Conservation (phyloP, 2,888 invertebrate genomes). For the Drosophila yooni region DNA sequence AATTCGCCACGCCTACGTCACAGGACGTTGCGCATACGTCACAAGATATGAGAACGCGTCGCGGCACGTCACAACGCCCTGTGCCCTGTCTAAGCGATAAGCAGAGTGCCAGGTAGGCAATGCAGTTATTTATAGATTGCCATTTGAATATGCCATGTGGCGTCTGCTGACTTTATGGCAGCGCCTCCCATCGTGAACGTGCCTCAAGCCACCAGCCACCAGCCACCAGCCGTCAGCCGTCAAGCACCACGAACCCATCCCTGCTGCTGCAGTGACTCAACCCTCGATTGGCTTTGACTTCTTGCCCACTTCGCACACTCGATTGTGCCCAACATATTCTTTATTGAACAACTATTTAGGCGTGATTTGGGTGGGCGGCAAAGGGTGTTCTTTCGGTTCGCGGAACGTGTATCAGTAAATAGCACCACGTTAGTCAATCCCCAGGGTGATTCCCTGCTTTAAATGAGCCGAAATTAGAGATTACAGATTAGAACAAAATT, state of each 20-base stretch:
- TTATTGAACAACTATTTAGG: not conserved
- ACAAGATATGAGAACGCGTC: slow-evolving; percentile 19
- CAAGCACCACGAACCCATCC: not conserved
- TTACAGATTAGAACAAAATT: not conserved
- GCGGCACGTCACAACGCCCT: not conserved
- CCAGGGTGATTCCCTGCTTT: not conserved
- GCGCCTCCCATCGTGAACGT: not conserved
- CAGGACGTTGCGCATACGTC: slow-evolving; percentile 65
- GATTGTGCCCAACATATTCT: slow-evolving; percentile 7
- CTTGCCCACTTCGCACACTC: not conserved
- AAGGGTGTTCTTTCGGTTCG: not conserved
- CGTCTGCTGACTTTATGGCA: slow-evolving; percentile 45
- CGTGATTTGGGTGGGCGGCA: slow-evolving; percentile 1
- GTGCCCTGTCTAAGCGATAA: slow-evolving; percentile 6
- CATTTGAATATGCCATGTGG: slow-evolving; percentile 22
- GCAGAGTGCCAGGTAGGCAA: slow-evolving; percentile 41
- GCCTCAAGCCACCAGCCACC: not conserved
- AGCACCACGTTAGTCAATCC: slow-evolving; percentile 32
- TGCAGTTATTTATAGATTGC: slow-evolving; percentile 46
- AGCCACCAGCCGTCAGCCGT: too few species aligned
- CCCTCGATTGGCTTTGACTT: slow-evolving; percentile 6
- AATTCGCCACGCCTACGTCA: slow-evolving; percentile 66
- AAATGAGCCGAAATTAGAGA: not conserved
- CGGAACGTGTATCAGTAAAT: slow-evolving; percentile 20
- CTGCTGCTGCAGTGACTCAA: slow-evolving; percentile 33